Percentiles rank a stretch among this genome's conserved stretches.
Evolutionary conservation across 2,113 vertebrate genomes (phyloP).

Genomic region (Cairina moschata): DNA sequence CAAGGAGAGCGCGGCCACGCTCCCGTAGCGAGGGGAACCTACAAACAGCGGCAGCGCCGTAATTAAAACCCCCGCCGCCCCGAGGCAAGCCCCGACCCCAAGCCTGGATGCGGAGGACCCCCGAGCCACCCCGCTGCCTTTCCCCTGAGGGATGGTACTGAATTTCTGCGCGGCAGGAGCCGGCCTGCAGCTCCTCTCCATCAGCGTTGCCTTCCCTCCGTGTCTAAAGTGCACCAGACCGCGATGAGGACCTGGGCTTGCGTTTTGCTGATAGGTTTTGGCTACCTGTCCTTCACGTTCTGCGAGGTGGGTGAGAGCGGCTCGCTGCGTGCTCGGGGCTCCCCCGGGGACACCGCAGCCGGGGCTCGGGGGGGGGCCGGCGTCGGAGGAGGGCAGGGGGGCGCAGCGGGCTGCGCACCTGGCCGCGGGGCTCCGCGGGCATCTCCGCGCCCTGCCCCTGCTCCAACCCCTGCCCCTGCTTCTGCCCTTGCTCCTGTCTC

Average conservation of each 20-base stretch:
- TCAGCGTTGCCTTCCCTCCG: constrained; percentile 78
- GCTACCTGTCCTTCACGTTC: constrained; percentile 86
- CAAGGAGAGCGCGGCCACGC: constrained; percentile 24
- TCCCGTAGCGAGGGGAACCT: constrained; percentile 52
- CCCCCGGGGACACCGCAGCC: background rate
- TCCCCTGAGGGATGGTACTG: constrained; percentile 92
- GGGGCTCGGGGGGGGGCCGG: background rate
- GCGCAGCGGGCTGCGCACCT: background rate
- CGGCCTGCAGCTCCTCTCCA: constrained; percentile 87
- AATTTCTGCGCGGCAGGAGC: constrained; percentile 87
- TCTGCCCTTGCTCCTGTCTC: no score
- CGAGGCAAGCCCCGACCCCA: constrained; percentile 52
- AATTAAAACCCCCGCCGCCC: constrained; percentile 35
- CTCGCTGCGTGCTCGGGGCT: background rate
- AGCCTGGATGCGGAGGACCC: constrained; percentile 71
- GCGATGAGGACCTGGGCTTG: constrained; percentile 93
- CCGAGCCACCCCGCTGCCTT: constrained; percentile 70
- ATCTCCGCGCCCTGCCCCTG: background rate
- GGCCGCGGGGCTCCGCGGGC: background rate
- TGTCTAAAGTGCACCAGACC: constrained; percentile 82
- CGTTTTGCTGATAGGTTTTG: constrained; percentile 87
- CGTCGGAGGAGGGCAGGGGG: background rate
- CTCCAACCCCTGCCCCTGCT: background rate
- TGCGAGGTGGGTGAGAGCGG: constrained; percentile 86
- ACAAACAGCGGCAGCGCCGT: constrained; percentile 57